These are phyloP conservation scores for Dryobates pubescens DNA, from an alignment of 2,797 vertebrate species.

Conservation along the genomic window DNA sequence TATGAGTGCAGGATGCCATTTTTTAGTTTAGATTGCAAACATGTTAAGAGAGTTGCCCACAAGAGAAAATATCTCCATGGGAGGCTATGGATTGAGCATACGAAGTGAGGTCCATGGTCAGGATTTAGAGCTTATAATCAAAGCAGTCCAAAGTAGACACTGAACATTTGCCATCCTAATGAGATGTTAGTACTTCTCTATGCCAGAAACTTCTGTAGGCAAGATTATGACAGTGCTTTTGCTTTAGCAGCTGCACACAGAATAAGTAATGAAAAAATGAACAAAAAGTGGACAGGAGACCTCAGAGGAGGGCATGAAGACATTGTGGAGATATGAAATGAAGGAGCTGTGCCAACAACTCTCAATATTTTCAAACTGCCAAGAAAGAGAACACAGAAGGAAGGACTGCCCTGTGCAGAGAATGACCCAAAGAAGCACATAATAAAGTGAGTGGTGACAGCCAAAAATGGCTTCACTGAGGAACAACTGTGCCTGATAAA, in stretches of 20 bases:
- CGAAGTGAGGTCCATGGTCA: background rate
- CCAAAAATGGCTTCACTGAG: too few species aligned
- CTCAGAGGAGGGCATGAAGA: background rate
- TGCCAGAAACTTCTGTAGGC: background rate
- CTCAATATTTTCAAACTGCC: background rate
- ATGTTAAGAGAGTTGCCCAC: background rate
- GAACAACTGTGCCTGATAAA: too few species aligned
- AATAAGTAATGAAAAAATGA: constrained; percentile 10
- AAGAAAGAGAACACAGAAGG: background rate
- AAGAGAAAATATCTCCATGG: background rate
- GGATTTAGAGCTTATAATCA: background rate
- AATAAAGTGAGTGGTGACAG: background rate
- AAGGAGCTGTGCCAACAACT: background rate
- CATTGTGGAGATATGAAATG: background rate
- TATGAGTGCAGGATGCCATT: background rate
- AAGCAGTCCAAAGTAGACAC: background rate
- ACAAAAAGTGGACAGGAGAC: background rate
- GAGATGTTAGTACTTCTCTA: background rate
- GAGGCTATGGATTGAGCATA: background rate
- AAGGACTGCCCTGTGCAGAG: background rate
- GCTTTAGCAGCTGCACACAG: background rate
- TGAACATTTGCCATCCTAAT: background rate
- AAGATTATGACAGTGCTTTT: background rate
- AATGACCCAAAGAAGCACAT: background rate
- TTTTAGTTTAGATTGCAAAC: background rate